Base-by-base conservation (phyloP, 2,888 invertebrate genomes). In the Euphydryas editha region DNA sequence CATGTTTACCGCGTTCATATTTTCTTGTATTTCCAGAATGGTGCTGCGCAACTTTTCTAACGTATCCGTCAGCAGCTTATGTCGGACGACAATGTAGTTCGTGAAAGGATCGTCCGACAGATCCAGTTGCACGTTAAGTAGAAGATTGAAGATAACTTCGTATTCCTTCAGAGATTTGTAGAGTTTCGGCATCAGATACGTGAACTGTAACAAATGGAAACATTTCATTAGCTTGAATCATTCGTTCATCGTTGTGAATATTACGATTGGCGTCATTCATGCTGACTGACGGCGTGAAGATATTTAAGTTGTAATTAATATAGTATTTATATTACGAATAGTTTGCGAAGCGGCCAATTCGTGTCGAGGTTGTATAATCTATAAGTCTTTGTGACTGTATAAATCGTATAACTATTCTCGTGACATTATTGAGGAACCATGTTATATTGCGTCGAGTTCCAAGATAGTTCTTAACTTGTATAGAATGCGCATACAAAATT, bases 131-230 rank as follows among this genome's bases (percentile, higher is more conserved):
- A 88, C 85, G 46, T 82, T 80, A 59, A 78, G 78, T 5, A 92
- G 83, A 17, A 80, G 81, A 70, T 84, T 82, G 81, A 92, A 91
- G 67, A 92, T 83, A 44, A 82, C 79, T 59, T 87, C 82, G 78
- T 85, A 90, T 56, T 89, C 85, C 60, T 83, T 79, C 30, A 92
- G 80, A 6, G 86, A 85, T 71, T 88, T 93, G 86, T 94, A 94
- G 47, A 95, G 90, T 73, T 91, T 92, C 61, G 94, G 94, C 76
- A 95, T 89, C 66, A 94, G 85, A 71, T 88, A 90, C 71, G 88
- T 83, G 66, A 94, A 94, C 94, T 95, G 92, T 68, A 93, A 93
- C 85, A 90, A 90, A 75, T 79, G 56, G 56, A 56, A 62, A 44
- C 11, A 13, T n/a, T 42, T n/a, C n/a, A 37, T 69, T 54, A 59